phyloP scores from a whole-genome alignment of 2,797 vertebrate species.

The Anas capensis region DNA sequence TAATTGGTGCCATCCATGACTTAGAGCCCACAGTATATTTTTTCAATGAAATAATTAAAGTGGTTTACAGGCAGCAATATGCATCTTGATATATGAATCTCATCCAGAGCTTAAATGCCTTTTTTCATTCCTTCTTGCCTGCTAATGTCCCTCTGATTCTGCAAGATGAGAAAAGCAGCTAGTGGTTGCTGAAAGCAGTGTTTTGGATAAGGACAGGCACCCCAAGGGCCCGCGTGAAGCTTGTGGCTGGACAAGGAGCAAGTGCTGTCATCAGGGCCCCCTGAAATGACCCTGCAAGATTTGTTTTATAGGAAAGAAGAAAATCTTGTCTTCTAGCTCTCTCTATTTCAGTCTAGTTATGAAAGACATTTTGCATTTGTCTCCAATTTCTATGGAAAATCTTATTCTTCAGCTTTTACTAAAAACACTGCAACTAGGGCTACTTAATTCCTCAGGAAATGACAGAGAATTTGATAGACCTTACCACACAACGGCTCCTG shows the following conservation, averaged over 20 bases:
- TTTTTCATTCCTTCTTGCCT: not conserved
- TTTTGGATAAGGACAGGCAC: not conserved
- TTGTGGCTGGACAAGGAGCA: not conserved
- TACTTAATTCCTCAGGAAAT: not conserved
- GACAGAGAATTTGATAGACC: not conserved
- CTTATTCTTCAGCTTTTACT: not conserved
- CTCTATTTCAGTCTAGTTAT: not conserved
- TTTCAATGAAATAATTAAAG: slow-evolving; percentile 30
- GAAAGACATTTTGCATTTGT: not conserved
- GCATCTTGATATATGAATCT: not conserved
- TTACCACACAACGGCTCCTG: not conserved
- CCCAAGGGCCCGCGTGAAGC: not conserved
- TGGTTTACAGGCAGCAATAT: not conserved
- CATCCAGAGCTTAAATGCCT: not conserved
- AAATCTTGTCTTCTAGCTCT: not conserved
- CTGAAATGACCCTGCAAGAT: not conserved
- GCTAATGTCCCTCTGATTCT: not conserved
- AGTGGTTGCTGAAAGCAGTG: not conserved
- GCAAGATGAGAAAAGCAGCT: not conserved
- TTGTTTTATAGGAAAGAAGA: not conserved
- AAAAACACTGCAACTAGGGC: not conserved
- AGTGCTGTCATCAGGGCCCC: not conserved
- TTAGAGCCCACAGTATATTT: not conserved
- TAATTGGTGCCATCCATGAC: not conserved
- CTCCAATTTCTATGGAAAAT: not conserved